These are phyloP conservation scores for Sebastiscus tertius DNA, from an alignment of 2,797 vertebrate species.

Conservation along the genomic window DNA sequence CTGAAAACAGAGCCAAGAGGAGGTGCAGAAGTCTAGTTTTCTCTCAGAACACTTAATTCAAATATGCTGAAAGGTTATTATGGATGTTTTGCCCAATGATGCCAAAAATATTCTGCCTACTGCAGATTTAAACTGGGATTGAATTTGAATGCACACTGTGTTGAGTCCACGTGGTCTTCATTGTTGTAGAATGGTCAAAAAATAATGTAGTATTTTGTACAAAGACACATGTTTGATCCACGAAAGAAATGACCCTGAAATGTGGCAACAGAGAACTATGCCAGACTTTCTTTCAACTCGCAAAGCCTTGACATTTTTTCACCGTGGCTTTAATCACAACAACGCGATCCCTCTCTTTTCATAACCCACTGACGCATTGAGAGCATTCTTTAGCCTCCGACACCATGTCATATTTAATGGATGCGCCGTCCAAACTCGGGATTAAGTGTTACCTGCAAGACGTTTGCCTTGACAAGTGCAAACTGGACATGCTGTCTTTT, in stretches of 20 bases:
- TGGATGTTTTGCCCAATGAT: too few species aligned
- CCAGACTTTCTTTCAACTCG: conserved; percentile 43
- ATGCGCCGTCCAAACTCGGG: conserved; percentile 51
- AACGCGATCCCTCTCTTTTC: conserved; percentile 25
- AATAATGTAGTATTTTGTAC: not conserved
- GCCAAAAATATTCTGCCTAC: too few species aligned
- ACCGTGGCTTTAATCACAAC: conserved; percentile 45
- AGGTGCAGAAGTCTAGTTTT: too few species aligned
- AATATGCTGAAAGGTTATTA: too few species aligned
- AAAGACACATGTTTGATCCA: conserved; percentile 8
- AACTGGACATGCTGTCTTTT: conserved; percentile 61
- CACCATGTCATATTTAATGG: conserved; percentile 60
- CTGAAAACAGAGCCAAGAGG: too few species aligned
- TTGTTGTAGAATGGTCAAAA: not conserved
- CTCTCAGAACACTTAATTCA: too few species aligned
- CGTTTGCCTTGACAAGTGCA: conserved; percentile 45
- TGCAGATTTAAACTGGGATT: not conserved
- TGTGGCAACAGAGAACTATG: conserved; percentile 31
- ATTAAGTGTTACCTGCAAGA: conserved; percentile 59
- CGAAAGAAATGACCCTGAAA: conserved; percentile 7
- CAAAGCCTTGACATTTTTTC: conserved; percentile 30
- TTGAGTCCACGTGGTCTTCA: not conserved
- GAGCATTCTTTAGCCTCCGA: conserved; percentile 38
- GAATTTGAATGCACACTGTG: not conserved
- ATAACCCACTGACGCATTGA: conserved; percentile 24